Percentiles rank a stretch among this genome's conserved stretches.
Conservation (phyloP, 2,888 invertebrate species). For the Parthenolecanium corni region DNA sequence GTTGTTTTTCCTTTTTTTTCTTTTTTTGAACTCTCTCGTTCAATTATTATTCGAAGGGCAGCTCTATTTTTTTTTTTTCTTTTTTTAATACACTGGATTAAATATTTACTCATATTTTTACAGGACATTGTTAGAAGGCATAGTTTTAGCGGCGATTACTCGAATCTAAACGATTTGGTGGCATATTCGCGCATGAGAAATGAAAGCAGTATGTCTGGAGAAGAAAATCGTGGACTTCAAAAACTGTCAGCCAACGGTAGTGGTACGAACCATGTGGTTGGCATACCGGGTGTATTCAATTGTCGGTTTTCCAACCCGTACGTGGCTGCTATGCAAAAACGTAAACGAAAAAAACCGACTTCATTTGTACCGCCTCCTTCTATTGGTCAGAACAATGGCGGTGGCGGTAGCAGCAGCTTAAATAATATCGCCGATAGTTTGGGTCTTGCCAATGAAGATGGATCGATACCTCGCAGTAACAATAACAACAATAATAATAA, state of each 20-base stretch:
- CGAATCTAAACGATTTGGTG: constrained; percentile 16
- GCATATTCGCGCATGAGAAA: constrained; percentile 21
- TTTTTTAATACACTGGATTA: not conserved
- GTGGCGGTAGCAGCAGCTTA: constrained; percentile 31
- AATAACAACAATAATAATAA: not conserved
- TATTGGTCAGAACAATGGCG: constrained; percentile 29
- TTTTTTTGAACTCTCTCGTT: too few relatives aligned
- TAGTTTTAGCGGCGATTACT: constrained; percentile 33
- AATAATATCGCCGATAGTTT: constrained; percentile 15
- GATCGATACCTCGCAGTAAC: not conserved
- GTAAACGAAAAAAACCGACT: constrained; percentile 85
- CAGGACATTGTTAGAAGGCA: constrained; percentile 33
- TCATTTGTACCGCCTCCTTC: constrained; percentile 68
- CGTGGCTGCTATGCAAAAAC: constrained; percentile 44
- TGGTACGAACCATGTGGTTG: not conserved
- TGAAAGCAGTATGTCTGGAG: constrained; percentile 22
- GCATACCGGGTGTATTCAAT: constrained; percentile 75
- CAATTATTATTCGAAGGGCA: too few relatives aligned
- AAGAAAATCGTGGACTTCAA: constrained; percentile 9
- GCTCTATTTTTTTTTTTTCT: not conserved
- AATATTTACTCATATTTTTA: not conserved
- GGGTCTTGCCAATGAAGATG: not conserved
- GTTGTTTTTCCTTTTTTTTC: too few relatives aligned
- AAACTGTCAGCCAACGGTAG: not conserved
- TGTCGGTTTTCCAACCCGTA: constrained; percentile 68